Percentiles rank a stretch among this genome's conserved stretches.
Conservation (phyloP, 2,797 vertebrate genomes). For the Pseudochirops cupreus region DNA sequence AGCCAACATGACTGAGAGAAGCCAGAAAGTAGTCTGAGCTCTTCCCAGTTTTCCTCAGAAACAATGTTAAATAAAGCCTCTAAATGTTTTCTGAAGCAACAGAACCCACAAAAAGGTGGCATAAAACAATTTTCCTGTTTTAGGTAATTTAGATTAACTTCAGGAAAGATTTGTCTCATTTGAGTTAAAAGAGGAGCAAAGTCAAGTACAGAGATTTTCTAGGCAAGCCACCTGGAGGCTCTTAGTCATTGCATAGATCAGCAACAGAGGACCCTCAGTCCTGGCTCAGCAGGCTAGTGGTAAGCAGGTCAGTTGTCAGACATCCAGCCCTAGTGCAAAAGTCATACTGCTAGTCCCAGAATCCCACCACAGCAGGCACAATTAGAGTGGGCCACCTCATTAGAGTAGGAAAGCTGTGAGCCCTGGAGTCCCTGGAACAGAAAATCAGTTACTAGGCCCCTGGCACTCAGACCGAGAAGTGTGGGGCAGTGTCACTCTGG, state of each 20-base stretch:
- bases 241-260: neutral
- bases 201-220: neutral
- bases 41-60: neutral
- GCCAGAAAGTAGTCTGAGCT: neutral
- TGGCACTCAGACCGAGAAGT: too few species aligned
- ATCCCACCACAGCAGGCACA: too few species aligned
- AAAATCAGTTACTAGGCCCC: too few species aligned
- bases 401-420: too few species aligned
- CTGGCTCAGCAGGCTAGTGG: neutral
- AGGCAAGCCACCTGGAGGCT: neutral
- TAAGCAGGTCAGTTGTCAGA: neutral
- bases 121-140: neutral
- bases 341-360: neutral
- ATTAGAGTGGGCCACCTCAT: too few species aligned
- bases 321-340: too few species aligned
- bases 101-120: too few species aligned
- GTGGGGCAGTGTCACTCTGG: too few species aligned
- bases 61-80: neutral
- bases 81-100: neutral
- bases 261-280: neutral
- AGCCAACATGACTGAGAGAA: neutral
- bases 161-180: neutral
- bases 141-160: neutral
- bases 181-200: neutral
- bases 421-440: too few species aligned